phyloP scores from a whole-genome alignment of 1,140 invertebrate species.

The Drosophila kanapiae region DNA sequence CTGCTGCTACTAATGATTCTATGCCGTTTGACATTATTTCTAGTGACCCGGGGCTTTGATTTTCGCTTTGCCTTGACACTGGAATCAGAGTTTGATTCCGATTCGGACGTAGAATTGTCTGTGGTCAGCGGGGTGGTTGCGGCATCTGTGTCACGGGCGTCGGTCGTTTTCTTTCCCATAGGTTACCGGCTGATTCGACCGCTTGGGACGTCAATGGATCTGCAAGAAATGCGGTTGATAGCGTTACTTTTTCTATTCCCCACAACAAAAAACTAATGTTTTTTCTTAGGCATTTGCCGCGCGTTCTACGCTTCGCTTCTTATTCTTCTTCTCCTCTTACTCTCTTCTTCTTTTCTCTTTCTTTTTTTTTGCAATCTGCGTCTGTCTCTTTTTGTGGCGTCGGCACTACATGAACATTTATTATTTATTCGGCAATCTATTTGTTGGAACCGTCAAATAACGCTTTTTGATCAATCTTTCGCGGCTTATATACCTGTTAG shows the following conservation, averaged over 20 bases:
- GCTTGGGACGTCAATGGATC: conserved; percentile 12
- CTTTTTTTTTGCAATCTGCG: conserved; percentile 50
- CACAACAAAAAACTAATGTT: conserved; percentile 15
- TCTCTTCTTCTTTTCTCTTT: conserved; percentile 39
- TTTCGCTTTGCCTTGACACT: conserved; percentile 8
- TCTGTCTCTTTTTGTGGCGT: conserved; percentile 36
- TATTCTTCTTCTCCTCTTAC: conserved; percentile 21
- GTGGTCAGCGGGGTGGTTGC: conserved; percentile 58
- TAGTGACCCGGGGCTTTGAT: conserved; percentile 6
- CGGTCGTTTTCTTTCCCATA: conserved; percentile 74
- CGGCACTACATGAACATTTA: conserved; percentile 38
- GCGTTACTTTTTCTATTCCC: conserved; percentile 11
- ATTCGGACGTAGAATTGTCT: conserved; percentile 19
- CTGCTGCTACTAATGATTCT: not conserved
- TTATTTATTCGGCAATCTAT: conserved; percentile 27
- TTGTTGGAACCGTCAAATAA: not conserved
- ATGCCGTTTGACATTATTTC: conserved; percentile 43
- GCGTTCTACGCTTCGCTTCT: conserved; percentile 45
- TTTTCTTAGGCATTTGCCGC: conserved; percentile 42
- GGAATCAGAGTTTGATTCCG: conserved; percentile 18
- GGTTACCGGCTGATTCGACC: conserved; percentile 58
- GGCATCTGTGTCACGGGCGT: conserved; percentile 70
- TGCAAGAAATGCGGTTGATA: conserved; percentile 23
- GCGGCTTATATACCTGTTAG: conserved; percentile 21
- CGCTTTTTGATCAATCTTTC: no score